Evolutionary conservation across 1,140 invertebrate genomes (phyloP).

Genomic region (Zaprionus capensis): DNA sequence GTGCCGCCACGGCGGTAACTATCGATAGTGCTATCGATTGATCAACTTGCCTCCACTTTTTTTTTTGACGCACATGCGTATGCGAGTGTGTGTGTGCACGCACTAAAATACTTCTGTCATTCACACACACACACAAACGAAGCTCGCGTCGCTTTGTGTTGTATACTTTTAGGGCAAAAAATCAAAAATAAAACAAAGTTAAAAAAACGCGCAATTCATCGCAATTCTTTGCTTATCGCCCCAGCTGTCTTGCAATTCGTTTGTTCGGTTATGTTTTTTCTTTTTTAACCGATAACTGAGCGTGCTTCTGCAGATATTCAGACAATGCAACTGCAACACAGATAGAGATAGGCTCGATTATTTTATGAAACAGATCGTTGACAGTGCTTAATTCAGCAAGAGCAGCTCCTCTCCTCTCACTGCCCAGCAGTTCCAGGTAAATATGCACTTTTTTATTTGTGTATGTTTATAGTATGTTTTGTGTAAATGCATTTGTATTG

Average conservation of each 20-base stretch:
- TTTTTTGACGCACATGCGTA: background rate
- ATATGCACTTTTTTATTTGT: background rate
- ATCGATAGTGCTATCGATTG: constrained; percentile 18
- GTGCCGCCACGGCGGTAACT: background rate
- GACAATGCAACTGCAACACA: background rate
- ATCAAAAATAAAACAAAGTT: constrained; percentile 1
- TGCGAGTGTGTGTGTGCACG: background rate
- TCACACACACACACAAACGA: background rate
- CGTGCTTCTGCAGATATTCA: constrained; percentile 7
- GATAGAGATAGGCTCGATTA: background rate
- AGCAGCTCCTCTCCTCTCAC: background rate
- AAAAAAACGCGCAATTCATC: constrained; percentile 11
- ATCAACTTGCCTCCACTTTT: background rate
- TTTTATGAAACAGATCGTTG: background rate
- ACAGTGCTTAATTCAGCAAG: background rate
- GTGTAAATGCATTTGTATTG: too few species aligned
- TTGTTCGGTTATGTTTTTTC: constrained; percentile 2
- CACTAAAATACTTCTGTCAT: background rate
- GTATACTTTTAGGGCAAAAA: constrained; percentile 48
- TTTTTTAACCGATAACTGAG: constrained; percentile 1
- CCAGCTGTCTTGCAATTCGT: background rate
- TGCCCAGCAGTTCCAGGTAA: background rate
- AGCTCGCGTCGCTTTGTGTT: background rate
- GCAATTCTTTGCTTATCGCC: constrained; percentile 32
- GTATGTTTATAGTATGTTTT: background rate